Percentiles rank a stretch among this genome's conserved stretches.
These are phyloP conservation scores for Drosophila murphyi DNA, from an alignment of 1,140 invertebrate species.

Conservation along the genomic window DNA sequence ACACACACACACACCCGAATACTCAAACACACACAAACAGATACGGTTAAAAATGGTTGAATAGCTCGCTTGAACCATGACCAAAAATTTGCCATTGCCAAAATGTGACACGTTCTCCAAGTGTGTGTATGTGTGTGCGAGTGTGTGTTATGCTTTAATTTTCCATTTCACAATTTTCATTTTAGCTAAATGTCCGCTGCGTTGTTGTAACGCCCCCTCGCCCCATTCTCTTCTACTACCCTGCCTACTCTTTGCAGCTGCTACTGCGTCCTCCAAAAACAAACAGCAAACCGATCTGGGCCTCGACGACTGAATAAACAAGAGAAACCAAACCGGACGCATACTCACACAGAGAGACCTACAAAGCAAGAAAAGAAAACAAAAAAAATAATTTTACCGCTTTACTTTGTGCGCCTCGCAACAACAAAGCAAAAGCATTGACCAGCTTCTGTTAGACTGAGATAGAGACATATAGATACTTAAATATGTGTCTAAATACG, in stretches of 20 bases:
- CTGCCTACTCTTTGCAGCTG: slow-evolving; percentile 11
- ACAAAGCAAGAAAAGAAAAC: neutral
- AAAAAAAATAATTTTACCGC: slow-evolving; percentile 74
- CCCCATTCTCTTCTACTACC: slow-evolving; percentile 30
- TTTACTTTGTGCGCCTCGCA: slow-evolving; percentile 49
- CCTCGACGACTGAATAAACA: slow-evolving; percentile 75
- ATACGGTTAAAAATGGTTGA: slow-evolving; percentile 22
- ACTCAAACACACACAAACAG: neutral
- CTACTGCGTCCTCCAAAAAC: slow-evolving; percentile 27
- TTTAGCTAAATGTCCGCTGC: slow-evolving; percentile 38
- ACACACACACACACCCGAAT: neutral
- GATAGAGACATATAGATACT: slow-evolving; percentile 1
- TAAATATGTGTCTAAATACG: slow-evolving; percentile 24
- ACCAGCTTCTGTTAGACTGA: slow-evolving; percentile 51
- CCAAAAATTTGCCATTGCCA: slow-evolving; percentile 30
- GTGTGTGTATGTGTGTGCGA: slow-evolving; percentile 1
- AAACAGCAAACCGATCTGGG: slow-evolving; percentile 56
- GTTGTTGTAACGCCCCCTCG: slow-evolving; percentile 2
- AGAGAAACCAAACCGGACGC: slow-evolving; percentile 60
- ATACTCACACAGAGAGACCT: slow-evolving; percentile 1
- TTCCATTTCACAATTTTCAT: slow-evolving; percentile 57
- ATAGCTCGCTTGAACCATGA: slow-evolving; percentile 34
- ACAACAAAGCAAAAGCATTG: slow-evolving; percentile 61
- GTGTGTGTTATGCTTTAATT: slow-evolving; percentile 64
- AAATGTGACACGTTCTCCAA: slow-evolving; percentile 25